phyloP scores from a whole-genome alignment of 2,888 invertebrate genomes.

The Eretmocerus hayati region DNA sequence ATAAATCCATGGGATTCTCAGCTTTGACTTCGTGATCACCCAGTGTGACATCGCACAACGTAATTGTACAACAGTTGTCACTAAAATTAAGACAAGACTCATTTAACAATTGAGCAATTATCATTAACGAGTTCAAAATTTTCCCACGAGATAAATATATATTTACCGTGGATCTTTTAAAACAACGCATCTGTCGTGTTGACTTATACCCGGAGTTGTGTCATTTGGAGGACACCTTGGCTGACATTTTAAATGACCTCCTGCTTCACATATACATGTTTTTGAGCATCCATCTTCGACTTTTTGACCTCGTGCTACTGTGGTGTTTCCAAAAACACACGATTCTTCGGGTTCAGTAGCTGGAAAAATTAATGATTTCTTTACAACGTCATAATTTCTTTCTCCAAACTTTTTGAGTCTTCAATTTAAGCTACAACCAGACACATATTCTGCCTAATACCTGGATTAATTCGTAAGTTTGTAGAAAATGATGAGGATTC shows the following conservation, averaged over 20 bases:
- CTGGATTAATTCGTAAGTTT: too few relatives aligned
- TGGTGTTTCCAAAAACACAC: slow-evolving; percentile 62
- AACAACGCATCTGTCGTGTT: slow-evolving; percentile 70
- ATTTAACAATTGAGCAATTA: too few relatives aligned
- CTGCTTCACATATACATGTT: slow-evolving; percentile 68
- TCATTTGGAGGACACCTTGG: slow-evolving; percentile 54
- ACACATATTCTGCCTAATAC: too few relatives aligned
- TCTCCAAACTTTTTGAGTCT: too few relatives aligned
- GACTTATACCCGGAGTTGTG: slow-evolving; percentile 35
- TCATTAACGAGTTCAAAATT: too few relatives aligned
- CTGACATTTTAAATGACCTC: slow-evolving; percentile 66
- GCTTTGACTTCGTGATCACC: slow-evolving; percentile 60
- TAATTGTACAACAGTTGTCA: slow-evolving; percentile 78
- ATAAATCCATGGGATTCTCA: slow-evolving; percentile 38
- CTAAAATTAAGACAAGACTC: slow-evolving; percentile 35
- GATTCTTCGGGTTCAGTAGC: slow-evolving; percentile 49
- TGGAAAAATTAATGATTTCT: slow-evolving; percentile 9
- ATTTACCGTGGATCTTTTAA: slow-evolving; percentile 63
- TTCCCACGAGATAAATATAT: too few relatives aligned
- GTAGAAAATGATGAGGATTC: too few relatives aligned
- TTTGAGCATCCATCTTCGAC: slow-evolving; percentile 76
- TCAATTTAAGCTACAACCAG: too few relatives aligned
- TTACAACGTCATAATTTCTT: not conserved
- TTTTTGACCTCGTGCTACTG: slow-evolving; percentile 63
- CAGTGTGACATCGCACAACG: slow-evolving; percentile 78